Evolutionary conservation across 2,797 vertebrate genomes (phyloP).

Genomic region (Pogonophryne albipinna): DNA sequence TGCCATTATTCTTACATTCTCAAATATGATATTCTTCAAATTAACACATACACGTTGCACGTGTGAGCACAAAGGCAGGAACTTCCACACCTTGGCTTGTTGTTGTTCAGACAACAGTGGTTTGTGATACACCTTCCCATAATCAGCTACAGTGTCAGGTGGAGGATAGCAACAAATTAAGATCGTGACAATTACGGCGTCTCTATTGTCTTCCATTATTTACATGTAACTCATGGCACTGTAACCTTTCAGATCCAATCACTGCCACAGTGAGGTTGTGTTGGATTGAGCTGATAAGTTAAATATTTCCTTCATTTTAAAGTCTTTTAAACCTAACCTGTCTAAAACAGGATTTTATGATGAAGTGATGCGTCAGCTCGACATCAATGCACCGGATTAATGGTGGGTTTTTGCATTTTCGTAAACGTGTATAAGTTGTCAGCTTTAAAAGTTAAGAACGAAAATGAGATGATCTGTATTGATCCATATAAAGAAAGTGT

Average conservation of each 20-base stretch:
- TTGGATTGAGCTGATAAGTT: conserved; percentile 17
- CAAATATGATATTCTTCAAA: conserved; percentile 25
- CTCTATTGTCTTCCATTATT: conserved; percentile 3
- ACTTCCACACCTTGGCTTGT: conserved; percentile 30
- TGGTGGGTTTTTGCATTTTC: conserved; percentile 15
- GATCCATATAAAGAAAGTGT: conserved; percentile 9
- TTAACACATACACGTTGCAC: background rate
- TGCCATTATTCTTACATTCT: conserved; percentile 16
- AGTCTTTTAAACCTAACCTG: background rate
- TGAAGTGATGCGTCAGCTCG: background rate
- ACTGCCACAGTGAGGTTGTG: background rate
- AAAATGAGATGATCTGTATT: background rate
- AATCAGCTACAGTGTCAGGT: conserved; percentile 29
- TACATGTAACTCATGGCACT: background rate
- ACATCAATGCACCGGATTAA: conserved; percentile 14
- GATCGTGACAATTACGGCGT: conserved; percentile 45
- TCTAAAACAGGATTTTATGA: conserved; percentile 15
- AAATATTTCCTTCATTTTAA: conserved; percentile 6
- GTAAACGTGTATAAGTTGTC: conserved; percentile 20
- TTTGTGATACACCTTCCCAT: conserved; percentile 55
- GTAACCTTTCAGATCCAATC: background rate
- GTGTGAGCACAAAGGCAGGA: conserved; percentile 45
- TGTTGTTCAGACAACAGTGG: conserved; percentile 36
- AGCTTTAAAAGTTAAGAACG: conserved; percentile 32
- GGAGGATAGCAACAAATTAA: conserved; percentile 8